Base-by-base conservation (phyloP, 23 tunicate species). In the Halocynthia roretzi region DNA sequence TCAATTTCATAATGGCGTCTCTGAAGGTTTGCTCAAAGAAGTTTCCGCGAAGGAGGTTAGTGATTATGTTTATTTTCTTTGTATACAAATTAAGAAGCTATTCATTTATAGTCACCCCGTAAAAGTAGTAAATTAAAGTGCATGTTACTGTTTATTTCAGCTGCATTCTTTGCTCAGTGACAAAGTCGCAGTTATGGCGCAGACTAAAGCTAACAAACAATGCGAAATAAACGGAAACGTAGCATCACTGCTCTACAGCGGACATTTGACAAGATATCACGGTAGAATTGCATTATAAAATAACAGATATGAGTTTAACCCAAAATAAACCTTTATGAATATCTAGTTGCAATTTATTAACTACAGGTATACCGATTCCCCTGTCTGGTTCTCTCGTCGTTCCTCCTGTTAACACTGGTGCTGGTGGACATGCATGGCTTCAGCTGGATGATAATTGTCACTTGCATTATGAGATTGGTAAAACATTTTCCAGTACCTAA, bases 361-460 rank as follows among this genome's bases (percentile, higher is more conserved):
- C 12, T 51, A 9, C 74, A 88, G 95, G 74, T 48, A 9, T 78
- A 52, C 87, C 87, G 58, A 74, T 83, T 50, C 84, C 84, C 7
- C 61, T 88, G 20, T 80, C 87, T n/a, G 95, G 95, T 18, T 65
- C 81, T 53, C 81, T 78, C 49, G 81, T 88, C 8, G 51, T 40
- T 15, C 87, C 95, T 21, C 87, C 87, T 10, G 95, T 88, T n/a
- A 50, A 22, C 84, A 88, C 87, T 52, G 95, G 84, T 5, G 80
- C 87, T 15, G 95, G 88, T 20, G 95, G 95, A 76, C 87, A 88
- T 64, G 95, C 87, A 48, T 88, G 95, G 95, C 17, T 88, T 53
- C 71, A 83, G 20, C 63, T 88, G 72, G 76, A 83, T 51, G 76
- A 83, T 0, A 62, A 88, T 8, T 88, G 95, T 71, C 75, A 74